phyloP scores from a whole-genome alignment of 2,797 vertebrate genomes.

The Paedocypris micromegethes region DNA sequence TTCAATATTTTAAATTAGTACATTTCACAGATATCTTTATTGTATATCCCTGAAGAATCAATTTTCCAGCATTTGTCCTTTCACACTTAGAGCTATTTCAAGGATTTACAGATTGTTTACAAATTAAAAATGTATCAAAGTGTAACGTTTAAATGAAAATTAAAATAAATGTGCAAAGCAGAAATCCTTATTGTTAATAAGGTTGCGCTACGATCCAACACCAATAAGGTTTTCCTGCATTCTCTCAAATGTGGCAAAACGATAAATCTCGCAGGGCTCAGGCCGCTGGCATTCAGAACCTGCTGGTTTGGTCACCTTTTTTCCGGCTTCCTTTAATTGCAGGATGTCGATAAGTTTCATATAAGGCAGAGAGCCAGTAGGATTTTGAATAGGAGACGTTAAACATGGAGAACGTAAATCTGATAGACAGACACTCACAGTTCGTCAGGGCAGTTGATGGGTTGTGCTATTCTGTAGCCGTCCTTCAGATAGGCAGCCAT shows the following conservation, averaged over 20 bases:
- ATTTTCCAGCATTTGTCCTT: too few relatives aligned
- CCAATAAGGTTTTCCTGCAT: slow-evolving; percentile 39
- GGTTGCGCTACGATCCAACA: slow-evolving; percentile 21
- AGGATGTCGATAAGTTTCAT: slow-evolving; percentile 58
- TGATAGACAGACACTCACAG: slow-evolving; percentile 72
- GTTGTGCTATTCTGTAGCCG: slow-evolving; percentile 97
- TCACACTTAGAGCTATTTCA: too few relatives aligned
- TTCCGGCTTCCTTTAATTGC: slow-evolving; percentile 45
- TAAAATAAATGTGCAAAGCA: too few relatives aligned
- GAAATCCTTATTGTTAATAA: background rate
- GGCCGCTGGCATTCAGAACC: slow-evolving; percentile 20
- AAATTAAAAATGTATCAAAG: too few relatives aligned
- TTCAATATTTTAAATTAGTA: too few relatives aligned
- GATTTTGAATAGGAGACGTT: too few relatives aligned
- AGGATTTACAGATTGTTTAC: too few relatives aligned
- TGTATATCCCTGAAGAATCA: too few relatives aligned
- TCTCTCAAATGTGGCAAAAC: slow-evolving; percentile 5
- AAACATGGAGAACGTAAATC: background rate
- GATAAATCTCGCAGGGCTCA: slow-evolving; percentile 28
- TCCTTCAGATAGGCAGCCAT: slow-evolving; percentile 99
- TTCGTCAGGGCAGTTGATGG: slow-evolving; percentile 99
- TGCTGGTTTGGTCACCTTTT: background rate
- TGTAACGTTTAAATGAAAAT: too few relatives aligned
- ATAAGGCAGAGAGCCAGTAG: slow-evolving; percentile 20
- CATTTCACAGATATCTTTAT: too few relatives aligned